Evolutionary conservation across 1,140 invertebrate species (phyloP).

Genomic region (Prorops nasuta): DNA sequence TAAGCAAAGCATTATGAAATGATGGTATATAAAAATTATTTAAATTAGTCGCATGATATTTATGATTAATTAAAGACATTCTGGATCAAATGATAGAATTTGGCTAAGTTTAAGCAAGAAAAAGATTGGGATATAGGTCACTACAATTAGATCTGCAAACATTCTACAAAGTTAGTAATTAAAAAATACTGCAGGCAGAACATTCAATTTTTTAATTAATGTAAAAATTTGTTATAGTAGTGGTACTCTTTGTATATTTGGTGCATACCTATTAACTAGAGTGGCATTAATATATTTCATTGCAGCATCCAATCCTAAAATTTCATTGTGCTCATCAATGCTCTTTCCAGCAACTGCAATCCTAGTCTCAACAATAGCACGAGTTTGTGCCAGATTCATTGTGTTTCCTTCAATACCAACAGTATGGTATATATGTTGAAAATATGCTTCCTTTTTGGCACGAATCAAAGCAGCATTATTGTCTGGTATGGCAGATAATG

Average conservation of each 20-base stretch:
- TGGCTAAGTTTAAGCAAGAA: too few relatives aligned
- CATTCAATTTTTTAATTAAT: neutral
- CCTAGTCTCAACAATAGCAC: constrained; percentile 89
- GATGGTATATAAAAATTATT: too few relatives aligned
- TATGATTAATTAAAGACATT: too few relatives aligned
- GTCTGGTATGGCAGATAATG: constrained; percentile 78
- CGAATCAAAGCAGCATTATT: constrained; percentile 75
- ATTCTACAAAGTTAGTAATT: too few relatives aligned
- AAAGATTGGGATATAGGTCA: too few relatives aligned
- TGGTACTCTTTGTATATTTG: too few relatives aligned
- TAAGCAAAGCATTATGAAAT: constrained; percentile 18
- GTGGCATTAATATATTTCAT: constrained; percentile 95
- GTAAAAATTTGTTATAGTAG: too few relatives aligned
- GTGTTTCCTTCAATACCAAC: constrained; percentile 98
- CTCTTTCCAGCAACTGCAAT: constrained; percentile 92
- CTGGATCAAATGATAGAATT: too few relatives aligned
- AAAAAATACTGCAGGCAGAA: too few relatives aligned
- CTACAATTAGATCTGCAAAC: too few relatives aligned
- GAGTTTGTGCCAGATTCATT: constrained; percentile 89
- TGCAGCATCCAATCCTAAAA: constrained; percentile 89
- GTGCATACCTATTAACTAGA: constrained; percentile 73
- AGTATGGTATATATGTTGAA: constrained; percentile 95
- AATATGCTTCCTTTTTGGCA: constrained; percentile 92
- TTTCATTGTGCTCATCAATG: constrained; percentile 95
- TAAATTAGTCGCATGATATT: too few relatives aligned